A percentile compares a stretch with the other conserved stretches of the same genome.
Conservation (phyloP, 2,797 vertebrate species). For the Myripristis jacobus region DNA sequence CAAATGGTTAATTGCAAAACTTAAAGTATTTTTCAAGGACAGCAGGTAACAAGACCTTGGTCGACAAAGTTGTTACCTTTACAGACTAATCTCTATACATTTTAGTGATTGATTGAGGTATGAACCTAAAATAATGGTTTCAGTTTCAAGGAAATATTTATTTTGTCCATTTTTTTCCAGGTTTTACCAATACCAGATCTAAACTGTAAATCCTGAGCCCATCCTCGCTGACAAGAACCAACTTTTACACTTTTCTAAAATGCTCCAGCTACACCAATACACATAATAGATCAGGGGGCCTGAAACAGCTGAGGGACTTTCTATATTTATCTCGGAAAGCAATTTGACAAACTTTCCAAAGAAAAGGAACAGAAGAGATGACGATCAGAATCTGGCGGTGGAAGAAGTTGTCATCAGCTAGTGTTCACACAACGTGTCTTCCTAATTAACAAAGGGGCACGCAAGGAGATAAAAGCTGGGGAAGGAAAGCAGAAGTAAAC, state of each 20-base stretch:
- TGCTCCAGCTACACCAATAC: not conserved
- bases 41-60: no score
- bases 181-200: not conserved
- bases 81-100: no score
- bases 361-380: slow-evolving; percentile 10
- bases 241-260: no score
- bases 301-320: slow-evolving; percentile 23
- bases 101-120: no score
- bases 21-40: no score
- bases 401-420: slow-evolving; percentile 4
- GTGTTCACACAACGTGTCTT: slow-evolving; percentile 11
- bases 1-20: no score
- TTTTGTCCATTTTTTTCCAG: not conserved
- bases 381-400: slow-evolving; percentile 27
- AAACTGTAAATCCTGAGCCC: not conserved
- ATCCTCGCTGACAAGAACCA: no score
- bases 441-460: slow-evolving; percentile 43
- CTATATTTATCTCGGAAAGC: slow-evolving; percentile 33
- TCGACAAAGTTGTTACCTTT: no score
- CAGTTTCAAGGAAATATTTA: not conserved
- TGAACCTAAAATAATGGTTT: no score
- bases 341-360: slow-evolving; percentile 30
- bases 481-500: slow-evolving; percentile 2
- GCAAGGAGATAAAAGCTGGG: not conserved
- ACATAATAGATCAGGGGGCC: slow-evolving; percentile 1